phyloP scores from a whole-genome alignment of 2,113 vertebrate genomes.

The Heterotis niloticus region DNA sequence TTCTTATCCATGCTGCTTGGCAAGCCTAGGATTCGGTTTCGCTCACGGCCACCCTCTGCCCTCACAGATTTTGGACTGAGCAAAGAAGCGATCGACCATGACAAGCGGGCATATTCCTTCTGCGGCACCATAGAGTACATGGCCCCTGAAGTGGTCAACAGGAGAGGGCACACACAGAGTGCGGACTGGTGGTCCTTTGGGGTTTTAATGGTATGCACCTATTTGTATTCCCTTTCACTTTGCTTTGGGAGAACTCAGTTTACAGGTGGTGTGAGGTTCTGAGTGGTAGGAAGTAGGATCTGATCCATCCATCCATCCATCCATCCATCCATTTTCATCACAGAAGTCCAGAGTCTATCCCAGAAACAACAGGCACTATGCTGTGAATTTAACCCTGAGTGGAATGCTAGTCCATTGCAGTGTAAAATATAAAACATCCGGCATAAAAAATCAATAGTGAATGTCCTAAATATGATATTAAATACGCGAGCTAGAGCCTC shows the following conservation, averaged over 20 bases:
- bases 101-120: slow-evolving; percentile 92
- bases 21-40: not conserved
- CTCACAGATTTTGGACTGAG: slow-evolving; percentile 87
- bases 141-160: slow-evolving; percentile 94
- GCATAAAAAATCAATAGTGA: too few species aligned
- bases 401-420: too few species aligned
- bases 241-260: not conserved
- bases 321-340: too few species aligned
- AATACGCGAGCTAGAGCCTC: too few species aligned
- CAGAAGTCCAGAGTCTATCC: too few species aligned
- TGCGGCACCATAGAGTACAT: slow-evolving; percentile 97
- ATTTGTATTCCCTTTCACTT: not conserved
- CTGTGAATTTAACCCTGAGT: too few species aligned
- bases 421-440: too few species aligned
- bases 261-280: not conserved
- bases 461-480: too few species aligned
- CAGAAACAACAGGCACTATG: too few species aligned
- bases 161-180: slow-evolving; percentile 88
- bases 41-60: slow-evolving; percentile 13
- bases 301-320: too few species aligned
- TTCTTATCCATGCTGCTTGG: not conserved
- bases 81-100: slow-evolving; percentile 91
- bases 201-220: slow-evolving; percentile 80
- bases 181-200: slow-evolving; percentile 98
- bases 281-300: too few species aligned